A percentile compares a stretch with the other conserved stretches of the same genome.
phyloP scores from a whole-genome alignment of 1,140 invertebrate genomes.

The Macrostomum lignano region DNA sequence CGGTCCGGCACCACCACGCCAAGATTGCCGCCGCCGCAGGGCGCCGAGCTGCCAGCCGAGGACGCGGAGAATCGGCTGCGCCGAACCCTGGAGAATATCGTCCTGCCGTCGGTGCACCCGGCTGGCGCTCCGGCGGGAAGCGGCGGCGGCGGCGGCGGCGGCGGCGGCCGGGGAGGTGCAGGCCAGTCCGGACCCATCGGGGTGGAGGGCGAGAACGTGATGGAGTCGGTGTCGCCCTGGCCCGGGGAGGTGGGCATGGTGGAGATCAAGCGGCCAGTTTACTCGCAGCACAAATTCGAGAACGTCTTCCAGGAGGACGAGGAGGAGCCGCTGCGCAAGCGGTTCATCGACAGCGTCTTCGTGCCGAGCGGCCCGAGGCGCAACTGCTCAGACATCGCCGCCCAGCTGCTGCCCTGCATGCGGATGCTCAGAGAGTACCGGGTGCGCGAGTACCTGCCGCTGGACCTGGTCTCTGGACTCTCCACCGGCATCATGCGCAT shows the following conservation, averaged over 20 bases:
- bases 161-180: too few relatives aligned
- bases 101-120: too few relatives aligned
- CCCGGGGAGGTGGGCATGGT: neutral
- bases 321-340: neutral
- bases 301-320: constrained; percentile 7
- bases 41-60: too few relatives aligned
- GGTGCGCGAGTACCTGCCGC: constrained; percentile 16
- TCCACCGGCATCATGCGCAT: constrained; percentile 30
- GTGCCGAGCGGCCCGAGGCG: neutral
- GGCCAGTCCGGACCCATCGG: too few relatives aligned
- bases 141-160: too few relatives aligned
- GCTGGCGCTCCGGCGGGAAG: too few relatives aligned
- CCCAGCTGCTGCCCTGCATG: too few relatives aligned
- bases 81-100: too few relatives aligned
- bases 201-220: neutral
- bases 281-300: constrained; percentile 21
- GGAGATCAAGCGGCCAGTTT: constrained; percentile 16
- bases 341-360: constrained; percentile 3
- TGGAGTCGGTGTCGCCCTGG: neutral
- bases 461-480: constrained; percentile 26
- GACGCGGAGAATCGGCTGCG: too few relatives aligned
- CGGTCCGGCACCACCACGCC: too few relatives aligned
- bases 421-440: too few relatives aligned
- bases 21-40: too few relatives aligned
- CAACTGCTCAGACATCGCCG: neutral